Conservation (phyloP, 2,797 vertebrate genomes). For the Buceros bicornis region DNA sequence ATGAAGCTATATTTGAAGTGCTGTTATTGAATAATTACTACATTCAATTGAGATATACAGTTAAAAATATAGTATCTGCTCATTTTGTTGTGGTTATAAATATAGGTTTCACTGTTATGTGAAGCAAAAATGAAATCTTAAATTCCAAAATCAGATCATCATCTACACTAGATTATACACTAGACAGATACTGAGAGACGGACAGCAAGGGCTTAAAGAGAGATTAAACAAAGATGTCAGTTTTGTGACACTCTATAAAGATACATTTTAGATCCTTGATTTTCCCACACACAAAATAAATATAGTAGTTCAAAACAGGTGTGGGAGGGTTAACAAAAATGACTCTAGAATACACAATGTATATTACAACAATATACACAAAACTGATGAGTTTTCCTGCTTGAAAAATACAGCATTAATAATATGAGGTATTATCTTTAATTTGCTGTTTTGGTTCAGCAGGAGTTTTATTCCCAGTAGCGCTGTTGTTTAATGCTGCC, state of each 20-base stretch:
- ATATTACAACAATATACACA: neutral
- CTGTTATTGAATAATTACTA: accelerated
- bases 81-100: neutral
- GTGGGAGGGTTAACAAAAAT: neutral
- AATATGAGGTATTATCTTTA: neutral
- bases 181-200: neutral
- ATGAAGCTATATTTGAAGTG: neutral
- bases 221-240: neutral
- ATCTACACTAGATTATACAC: neutral
- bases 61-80: neutral
- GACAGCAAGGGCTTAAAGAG: neutral
- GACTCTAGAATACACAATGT: neutral
- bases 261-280: neutral
- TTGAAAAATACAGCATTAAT: neutral
- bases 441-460: neutral
- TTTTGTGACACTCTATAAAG: neutral
- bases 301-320: neutral
- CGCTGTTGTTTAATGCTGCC: neutral
- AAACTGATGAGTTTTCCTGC: neutral
- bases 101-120: neutral
- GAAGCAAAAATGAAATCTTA: neutral
- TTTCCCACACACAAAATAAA: neutral
- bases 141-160: neutral
- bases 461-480: neutral
- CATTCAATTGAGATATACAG: accelerated